Evolutionary conservation across 2,113 vertebrate genomes (phyloP), one percentile per base, ranked within the genome.

Genomic region (Lethenteron reissneri): DNA sequence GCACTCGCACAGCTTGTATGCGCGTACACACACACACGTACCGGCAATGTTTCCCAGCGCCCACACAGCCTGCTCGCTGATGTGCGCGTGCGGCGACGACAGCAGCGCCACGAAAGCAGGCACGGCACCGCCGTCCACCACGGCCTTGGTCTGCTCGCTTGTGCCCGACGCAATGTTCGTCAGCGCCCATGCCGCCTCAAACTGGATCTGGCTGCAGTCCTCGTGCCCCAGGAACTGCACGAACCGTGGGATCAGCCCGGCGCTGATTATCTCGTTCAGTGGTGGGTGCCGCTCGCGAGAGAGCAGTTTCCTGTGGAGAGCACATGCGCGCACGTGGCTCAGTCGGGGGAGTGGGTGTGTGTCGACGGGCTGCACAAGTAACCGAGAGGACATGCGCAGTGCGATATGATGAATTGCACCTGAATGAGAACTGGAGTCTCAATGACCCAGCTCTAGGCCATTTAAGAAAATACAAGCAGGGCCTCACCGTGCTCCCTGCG

Each of bases 41-140:
- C 89, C 92, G 74, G 89, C 92, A 1, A 95, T 87, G 70, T 97
- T 97, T 12, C 89, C 90, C 21, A 94, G 78, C 1, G 92, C 92
- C 90, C 92, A 95, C 70, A 95, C 85, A 0, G 89, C 77, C 78
- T 95, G 90, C 73, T 95, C 89, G 0, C 88, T 87, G 80, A 96
- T 85, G 73, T 86, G 82, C 77, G 86, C 70, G 72, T 84, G 73
- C 0, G 90, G 83, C 2, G 89, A 95, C 2, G 82, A 81, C 70
- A 97, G 78, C 60, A 95, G 80, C 21, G 78, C 60, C 4, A 89
- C 79, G 72, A 97, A 83, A 13, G 83, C 81, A 56, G 81, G 83
- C 11, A 97, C 76, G 2, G 87, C 89, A 0, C 86, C 87, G n/a
- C 76, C 83, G 8, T 92, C 83, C 73, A 95, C 88, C 19, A 95